A percentile compares a stretch with the other conserved stretches of the same genome.
These are phyloP conservation scores for Heliothis peltigera DNA, from an alignment of 2,888 invertebrate genomes.

Conservation along the genomic window DNA sequence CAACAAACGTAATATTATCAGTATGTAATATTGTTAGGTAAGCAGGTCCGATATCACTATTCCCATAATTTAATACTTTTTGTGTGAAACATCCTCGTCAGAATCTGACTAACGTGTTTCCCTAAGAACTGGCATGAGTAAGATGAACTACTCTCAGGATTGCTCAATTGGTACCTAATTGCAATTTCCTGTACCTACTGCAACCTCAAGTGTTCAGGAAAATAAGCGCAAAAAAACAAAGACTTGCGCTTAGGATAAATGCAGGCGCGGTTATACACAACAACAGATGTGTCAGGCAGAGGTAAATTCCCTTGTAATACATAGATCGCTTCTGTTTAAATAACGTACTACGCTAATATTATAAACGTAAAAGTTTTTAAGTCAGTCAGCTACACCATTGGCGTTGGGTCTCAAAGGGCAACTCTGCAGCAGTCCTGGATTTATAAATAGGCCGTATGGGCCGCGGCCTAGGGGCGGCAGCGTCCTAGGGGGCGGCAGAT, in stretches of 20 bases:
- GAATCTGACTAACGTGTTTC: conserved; percentile 39
- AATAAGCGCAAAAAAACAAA: conserved; percentile 26
- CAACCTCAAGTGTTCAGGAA: conserved; percentile 42
- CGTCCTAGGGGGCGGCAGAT: too few relatives aligned
- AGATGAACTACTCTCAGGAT: conserved; percentile 23
- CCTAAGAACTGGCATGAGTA: conserved; percentile 40
- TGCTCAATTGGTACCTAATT: conserved; percentile 22
- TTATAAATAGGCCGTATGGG: too few relatives aligned
- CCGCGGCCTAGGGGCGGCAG: too few relatives aligned
- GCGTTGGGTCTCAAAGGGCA: too few relatives aligned
- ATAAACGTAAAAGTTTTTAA: too few relatives aligned
- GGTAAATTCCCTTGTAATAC: conserved; percentile 40
- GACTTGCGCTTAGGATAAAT: conserved; percentile 18
- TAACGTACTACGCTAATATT: too few relatives aligned
- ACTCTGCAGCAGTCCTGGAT: too few relatives aligned
- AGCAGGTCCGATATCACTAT: background rate
- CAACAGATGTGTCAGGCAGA: conserved; percentile 45
- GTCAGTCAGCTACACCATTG: too few relatives aligned
- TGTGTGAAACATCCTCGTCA: conserved; percentile 9
- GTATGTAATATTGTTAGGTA: background rate
- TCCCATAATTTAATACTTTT: conserved; percentile 27
- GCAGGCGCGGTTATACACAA: conserved; percentile 10
- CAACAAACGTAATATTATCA: too few relatives aligned
- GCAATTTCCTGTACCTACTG: conserved; percentile 45
- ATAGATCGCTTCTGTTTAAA: too few relatives aligned